Conservation (phyloP, 2,888 invertebrate genomes). For the Ormyrus pomaceus region DNA sequence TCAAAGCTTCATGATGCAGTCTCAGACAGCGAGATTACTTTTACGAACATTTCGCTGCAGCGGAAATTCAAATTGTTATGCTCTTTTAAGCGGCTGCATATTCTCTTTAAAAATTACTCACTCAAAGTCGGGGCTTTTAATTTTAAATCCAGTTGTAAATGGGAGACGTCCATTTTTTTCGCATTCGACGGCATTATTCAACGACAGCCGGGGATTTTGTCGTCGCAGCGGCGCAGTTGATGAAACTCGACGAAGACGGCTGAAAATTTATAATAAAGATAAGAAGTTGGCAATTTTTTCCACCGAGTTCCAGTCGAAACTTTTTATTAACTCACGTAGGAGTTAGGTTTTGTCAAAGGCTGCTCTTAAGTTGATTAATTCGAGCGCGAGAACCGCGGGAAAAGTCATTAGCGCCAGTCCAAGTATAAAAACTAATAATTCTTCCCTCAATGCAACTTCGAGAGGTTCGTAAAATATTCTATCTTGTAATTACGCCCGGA, state of each 20-base stretch:
- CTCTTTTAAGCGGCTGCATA: no score
- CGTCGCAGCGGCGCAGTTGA: no score
- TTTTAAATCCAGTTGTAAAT: no score
- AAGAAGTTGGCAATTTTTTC: constrained; percentile 35
- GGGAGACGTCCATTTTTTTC: no score
- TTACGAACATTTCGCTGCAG: background rate
- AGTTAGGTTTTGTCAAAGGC: constrained; percentile 38
- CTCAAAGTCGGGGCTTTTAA: no score
- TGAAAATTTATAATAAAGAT: background rate
- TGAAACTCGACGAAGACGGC: no score
- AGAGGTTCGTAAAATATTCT: constrained; percentile 34
- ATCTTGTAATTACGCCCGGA: constrained; percentile 42
- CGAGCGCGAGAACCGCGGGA: constrained; percentile 17
- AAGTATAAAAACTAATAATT: constrained; percentile 54
- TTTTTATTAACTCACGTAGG: constrained; percentile 15
- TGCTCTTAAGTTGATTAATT: constrained; percentile 48
- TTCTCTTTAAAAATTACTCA: no score
- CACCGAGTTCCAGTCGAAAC: background rate
- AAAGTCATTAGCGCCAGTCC: constrained; percentile 47
- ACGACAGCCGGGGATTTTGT: no score
- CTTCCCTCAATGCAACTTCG: constrained; percentile 30
- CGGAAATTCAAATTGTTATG: background rate
- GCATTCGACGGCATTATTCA: no score
- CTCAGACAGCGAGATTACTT: background rate
- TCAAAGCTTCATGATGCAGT: background rate